phyloP scores from a whole-genome alignment of 1,140 invertebrate genomes.

The Rhysida immarginata region DNA sequence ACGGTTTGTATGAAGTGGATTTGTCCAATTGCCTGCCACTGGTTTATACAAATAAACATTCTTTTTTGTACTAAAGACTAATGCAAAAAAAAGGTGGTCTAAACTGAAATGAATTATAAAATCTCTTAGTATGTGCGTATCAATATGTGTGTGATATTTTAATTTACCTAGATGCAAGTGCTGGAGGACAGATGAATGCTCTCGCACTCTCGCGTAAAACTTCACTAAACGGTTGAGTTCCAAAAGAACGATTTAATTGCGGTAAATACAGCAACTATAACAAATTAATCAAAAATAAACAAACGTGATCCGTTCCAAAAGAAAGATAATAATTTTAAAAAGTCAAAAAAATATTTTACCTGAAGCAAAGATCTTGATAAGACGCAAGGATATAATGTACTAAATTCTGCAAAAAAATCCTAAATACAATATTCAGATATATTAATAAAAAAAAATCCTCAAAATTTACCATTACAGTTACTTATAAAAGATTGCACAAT shows the following conservation, averaged over 20 bases:
- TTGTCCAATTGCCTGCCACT: too few species aligned
- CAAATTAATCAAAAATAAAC: neutral
- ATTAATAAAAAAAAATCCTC: neutral
- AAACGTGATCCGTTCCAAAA: neutral
- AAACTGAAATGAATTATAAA: too few species aligned
- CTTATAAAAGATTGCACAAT: too few species aligned
- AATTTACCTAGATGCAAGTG: slow-evolving; percentile 43
- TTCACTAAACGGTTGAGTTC: slow-evolving; percentile 47
- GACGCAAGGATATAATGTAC: slow-evolving; percentile 72
- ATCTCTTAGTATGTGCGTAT: too few species aligned
- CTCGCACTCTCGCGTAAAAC: slow-evolving; percentile 69
- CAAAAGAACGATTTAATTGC: slow-evolving; percentile 24
- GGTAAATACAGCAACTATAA: slow-evolving; percentile 28
- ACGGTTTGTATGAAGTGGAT: too few species aligned
- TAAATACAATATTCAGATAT: slow-evolving; percentile 24
- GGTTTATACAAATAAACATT: too few species aligned
- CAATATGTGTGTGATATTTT: too few species aligned
- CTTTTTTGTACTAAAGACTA: too few species aligned
- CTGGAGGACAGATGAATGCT: slow-evolving; percentile 74
- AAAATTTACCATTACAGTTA: too few species aligned
- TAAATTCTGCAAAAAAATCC: slow-evolving; percentile 91
- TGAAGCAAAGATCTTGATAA: slow-evolving; percentile 84
- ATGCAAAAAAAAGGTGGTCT: too few species aligned
- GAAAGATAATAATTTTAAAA: neutral
- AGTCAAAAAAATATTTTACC: slow-evolving; percentile 31